Percentiles rank a stretch among this genome's conserved stretches.
phyloP scores from a whole-genome alignment of 2,888 invertebrate genomes.

The Parthenolecanium corni region DNA sequence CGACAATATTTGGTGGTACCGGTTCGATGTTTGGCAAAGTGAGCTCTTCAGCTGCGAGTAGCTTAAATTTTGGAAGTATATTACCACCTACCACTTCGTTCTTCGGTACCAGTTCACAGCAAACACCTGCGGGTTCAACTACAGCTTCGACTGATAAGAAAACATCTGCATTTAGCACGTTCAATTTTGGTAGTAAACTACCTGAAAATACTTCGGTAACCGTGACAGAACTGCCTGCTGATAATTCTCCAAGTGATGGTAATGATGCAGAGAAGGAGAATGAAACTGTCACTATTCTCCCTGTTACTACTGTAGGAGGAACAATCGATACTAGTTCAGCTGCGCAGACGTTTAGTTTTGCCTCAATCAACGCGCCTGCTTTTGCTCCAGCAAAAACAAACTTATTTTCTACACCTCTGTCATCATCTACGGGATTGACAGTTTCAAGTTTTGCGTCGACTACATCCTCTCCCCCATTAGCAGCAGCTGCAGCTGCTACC shows the following conservation, averaged over 20 bases:
- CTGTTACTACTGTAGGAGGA: not conserved
- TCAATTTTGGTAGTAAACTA: conserved; percentile 6
- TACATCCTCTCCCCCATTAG: too few species aligned
- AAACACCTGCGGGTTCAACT: not conserved
- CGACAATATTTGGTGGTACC: not conserved
- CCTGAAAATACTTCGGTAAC: not conserved
- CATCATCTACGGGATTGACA: too few species aligned
- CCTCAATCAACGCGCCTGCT: not conserved
- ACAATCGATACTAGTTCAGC: not conserved
- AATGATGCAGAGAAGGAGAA: not conserved
- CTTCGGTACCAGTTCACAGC: not conserved
- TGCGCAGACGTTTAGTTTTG: conserved; percentile 3
- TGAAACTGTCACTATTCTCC: not conserved
- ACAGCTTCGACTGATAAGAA: not conserved
- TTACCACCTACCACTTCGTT: conserved; percentile 4
- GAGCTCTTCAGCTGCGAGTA: not conserved
- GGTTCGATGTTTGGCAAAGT: not conserved
- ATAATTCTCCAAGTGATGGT: not conserved
- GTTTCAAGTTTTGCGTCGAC: too few species aligned
- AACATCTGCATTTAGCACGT: conserved; percentile 4
- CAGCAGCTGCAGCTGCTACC: too few species aligned
- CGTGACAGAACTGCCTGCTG: not conserved
- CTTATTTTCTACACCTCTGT: too few species aligned
- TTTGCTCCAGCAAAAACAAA: not conserved
- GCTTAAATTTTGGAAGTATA: not conserved